Conservation (phyloP, 2,888 invertebrate genomes). For the Epinotia ramella region DNA sequence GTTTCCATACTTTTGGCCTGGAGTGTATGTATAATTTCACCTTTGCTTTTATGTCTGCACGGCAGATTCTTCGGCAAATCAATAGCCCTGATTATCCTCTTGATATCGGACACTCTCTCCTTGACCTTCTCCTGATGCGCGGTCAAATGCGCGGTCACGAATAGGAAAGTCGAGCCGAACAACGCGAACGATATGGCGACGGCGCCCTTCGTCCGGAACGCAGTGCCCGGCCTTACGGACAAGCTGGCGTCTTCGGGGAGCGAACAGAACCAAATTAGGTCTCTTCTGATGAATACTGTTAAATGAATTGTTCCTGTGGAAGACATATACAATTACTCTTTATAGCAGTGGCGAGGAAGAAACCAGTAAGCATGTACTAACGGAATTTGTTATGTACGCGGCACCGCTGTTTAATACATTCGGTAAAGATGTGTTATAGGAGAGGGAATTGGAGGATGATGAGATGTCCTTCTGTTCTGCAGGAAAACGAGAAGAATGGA, state of each 20-base stretch:
- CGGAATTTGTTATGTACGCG: too few species aligned
- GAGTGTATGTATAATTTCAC: constrained; percentile 61
- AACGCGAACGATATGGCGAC: constrained; percentile 96
- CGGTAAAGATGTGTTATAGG: too few species aligned
- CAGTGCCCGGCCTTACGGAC: constrained; percentile 95
- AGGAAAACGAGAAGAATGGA: too few species aligned
- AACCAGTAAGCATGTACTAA: too few species aligned
- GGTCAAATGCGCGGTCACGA: constrained; percentile 97
- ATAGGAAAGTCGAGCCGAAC: constrained; percentile 97
- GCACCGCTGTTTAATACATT: too few species aligned
- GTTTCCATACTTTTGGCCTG: too few species aligned
- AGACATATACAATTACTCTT: background rate
- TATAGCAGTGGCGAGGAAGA: too few species aligned
- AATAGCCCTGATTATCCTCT: constrained; percentile 91
- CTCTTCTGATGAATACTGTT: constrained; percentile 94
- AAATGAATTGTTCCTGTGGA: constrained; percentile 92
- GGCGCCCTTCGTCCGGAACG: constrained; percentile 97
- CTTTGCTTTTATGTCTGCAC: constrained; percentile 90
- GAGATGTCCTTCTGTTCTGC: too few species aligned
- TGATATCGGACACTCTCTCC: constrained; percentile 94
- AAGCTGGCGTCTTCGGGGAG: constrained; percentile 94
- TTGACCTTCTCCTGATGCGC: constrained; percentile 96
- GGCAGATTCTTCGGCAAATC: constrained; percentile 94
- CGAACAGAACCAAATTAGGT: constrained; percentile 98
- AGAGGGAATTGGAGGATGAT: too few species aligned